These are phyloP conservation scores for Alcedo atthis DNA, from an alignment of 2,797 vertebrate species.

Conservation along the genomic window DNA sequence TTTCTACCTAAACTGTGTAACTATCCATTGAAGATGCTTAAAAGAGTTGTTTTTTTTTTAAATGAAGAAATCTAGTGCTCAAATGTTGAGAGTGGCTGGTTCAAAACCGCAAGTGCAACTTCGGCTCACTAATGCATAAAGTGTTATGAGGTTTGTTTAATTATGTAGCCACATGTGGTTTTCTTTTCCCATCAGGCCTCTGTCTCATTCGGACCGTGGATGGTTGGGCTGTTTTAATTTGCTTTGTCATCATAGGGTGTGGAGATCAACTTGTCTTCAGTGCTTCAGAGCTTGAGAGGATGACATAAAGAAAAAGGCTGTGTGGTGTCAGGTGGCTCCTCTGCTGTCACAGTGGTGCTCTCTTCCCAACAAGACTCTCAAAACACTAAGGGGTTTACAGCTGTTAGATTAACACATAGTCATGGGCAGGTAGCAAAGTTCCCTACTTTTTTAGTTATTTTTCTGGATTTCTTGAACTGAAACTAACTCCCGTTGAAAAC, in stretches of 20 bases:
- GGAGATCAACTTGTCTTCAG: neutral
- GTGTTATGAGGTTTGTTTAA: neutral
- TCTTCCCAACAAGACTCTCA: neutral
- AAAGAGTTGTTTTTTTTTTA: neutral
- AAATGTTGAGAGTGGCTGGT: neutral
- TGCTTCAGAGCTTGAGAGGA: neutral
- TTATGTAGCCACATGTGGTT: neutral
- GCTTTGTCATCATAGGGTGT: fast-evolving
- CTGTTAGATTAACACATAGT: neutral
- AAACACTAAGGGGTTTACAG: neutral
- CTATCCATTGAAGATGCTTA: neutral
- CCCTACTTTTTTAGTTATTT: neutral
- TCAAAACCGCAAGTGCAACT: neutral
- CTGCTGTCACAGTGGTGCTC: neutral
- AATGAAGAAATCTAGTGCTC: neutral
- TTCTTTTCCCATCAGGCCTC: neutral
- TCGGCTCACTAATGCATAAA: fast-evolving
- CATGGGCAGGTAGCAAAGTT: neutral
- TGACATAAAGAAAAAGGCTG: fast-evolving
- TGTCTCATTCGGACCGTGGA: neutral
- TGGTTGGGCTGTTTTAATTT: neutral
- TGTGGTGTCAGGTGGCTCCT: neutral
- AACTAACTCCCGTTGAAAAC: neutral
- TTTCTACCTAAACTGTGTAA: neutral
- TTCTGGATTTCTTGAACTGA: neutral